These are phyloP conservation scores for Festucalex cinctus DNA, from an alignment of 2,113 vertebrate species.

Conservation along the genomic window DNA sequence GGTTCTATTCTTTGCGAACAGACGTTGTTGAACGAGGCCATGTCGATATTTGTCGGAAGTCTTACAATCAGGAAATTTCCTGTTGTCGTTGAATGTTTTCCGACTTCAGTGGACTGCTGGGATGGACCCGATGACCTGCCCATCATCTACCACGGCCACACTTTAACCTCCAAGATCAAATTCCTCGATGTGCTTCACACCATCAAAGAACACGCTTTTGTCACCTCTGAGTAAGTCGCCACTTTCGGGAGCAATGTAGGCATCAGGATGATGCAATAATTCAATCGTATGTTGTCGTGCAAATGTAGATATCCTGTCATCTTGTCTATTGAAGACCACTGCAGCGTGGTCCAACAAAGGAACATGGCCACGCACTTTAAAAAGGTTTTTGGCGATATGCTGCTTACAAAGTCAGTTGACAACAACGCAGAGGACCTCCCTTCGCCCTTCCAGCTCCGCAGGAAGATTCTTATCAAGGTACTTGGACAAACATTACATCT, in stretches of 20 bases:
- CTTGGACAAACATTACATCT: not conserved
- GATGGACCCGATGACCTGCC: slow-evolving; percentile 96
- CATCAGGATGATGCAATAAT: too few species aligned
- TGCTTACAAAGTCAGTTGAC: slow-evolving; percentile 93
- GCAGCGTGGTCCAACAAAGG: slow-evolving; percentile 96
- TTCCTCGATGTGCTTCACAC: slow-evolving; percentile 90
- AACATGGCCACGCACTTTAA: slow-evolving; percentile 93
- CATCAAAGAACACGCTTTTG: slow-evolving; percentile 96
- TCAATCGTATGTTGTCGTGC: too few species aligned
- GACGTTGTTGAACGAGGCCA: too few species aligned
- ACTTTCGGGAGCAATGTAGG: too few species aligned
- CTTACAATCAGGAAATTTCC: too few species aligned
- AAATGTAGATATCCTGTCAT: slow-evolving; percentile 84
- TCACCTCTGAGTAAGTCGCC: slow-evolving; percentile 91
- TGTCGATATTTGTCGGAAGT: too few species aligned
- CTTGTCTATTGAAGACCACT: slow-evolving; percentile 97
- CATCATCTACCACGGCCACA: slow-evolving; percentile 97
- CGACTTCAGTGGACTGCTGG: slow-evolving; percentile 94
- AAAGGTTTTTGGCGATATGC: slow-evolving; percentile 93
- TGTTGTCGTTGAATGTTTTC: not conserved
- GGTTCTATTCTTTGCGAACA: too few species aligned
- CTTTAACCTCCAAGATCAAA: slow-evolving; percentile 98
- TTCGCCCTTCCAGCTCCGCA: slow-evolving; percentile 93
- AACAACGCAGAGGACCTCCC: slow-evolving; percentile 90
- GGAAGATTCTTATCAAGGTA: slow-evolving; percentile 96